A percentile compares a stretch with the other conserved stretches of the same genome.
These are phyloP conservation scores for Peromyscus maniculatus DNA, from an alignment of 2,113 vertebrate species.

Conservation along the genomic window DNA sequence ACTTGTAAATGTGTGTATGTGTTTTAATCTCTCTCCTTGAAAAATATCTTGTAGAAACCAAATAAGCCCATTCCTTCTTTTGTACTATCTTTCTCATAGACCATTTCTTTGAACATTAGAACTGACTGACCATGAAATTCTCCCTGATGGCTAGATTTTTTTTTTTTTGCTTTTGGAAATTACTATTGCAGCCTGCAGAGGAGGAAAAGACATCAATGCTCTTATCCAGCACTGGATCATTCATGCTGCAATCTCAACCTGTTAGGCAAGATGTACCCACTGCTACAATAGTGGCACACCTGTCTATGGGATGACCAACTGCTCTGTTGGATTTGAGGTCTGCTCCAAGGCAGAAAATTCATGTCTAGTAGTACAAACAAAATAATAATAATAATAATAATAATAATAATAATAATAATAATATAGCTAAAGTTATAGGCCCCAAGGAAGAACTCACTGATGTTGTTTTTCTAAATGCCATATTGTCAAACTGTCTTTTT, in stretches of 20 bases:
- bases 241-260: neutral
- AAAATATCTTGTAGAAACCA: conserved; percentile 15
- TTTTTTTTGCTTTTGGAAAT: neutral
- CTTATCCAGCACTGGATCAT: neutral
- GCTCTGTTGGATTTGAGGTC: neutral
- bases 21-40: neutral
- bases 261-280: neutral
- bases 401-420: no score
- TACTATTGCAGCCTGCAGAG: neutral
- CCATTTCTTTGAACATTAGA: neutral
- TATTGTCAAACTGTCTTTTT: neutral
- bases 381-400: neutral
- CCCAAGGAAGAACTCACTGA: neutral
- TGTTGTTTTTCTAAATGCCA: neutral
- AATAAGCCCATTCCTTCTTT: neutral
- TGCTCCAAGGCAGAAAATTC: neutral
- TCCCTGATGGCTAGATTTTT: neutral
- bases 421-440: neutral
- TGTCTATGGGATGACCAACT: neutral
- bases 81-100: conserved; percentile 30
- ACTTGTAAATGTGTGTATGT: neutral
- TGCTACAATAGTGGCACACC: neutral
- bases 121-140: neutral
- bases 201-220: neutral
- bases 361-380: neutral